Evolutionary conservation across 2,113 vertebrate genomes (phyloP).

Genomic region (Anarrhichthys ocellatus): DNA sequence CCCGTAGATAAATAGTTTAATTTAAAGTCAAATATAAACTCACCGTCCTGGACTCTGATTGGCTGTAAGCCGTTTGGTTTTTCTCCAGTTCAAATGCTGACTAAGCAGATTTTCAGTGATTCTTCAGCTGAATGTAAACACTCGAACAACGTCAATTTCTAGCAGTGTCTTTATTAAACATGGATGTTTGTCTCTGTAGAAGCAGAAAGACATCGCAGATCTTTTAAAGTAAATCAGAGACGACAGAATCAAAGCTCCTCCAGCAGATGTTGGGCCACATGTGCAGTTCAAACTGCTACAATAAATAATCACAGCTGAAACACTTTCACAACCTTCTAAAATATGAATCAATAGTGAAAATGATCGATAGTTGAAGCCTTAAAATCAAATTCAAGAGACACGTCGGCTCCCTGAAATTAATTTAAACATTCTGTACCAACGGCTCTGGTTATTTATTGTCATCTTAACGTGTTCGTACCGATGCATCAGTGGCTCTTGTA

Average conservation of each 20-base stretch:
- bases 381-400: background rate
- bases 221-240: background rate
- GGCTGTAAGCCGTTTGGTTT: background rate
- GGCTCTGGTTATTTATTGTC: too few species aligned
- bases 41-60: background rate
- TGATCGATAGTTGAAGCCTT: too few species aligned
- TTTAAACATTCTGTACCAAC: background rate
- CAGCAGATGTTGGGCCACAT: too few species aligned
- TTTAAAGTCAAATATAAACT: background rate
- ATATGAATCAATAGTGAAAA: background rate
- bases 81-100: background rate
- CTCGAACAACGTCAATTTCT: background rate
- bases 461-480: background rate
- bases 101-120: too few species aligned
- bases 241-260: background rate
- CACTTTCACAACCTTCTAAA: background rate
- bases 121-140: background rate
- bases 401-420: background rate
- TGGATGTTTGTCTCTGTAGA: background rate
- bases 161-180: background rate
- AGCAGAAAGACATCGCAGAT: background rate
- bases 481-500: background rate
- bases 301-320: background rate
- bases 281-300: background rate
- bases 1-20: conserved; percentile 20